Conservation (phyloP, 2,113 vertebrate genomes). For the Numenius arquata region DNA sequence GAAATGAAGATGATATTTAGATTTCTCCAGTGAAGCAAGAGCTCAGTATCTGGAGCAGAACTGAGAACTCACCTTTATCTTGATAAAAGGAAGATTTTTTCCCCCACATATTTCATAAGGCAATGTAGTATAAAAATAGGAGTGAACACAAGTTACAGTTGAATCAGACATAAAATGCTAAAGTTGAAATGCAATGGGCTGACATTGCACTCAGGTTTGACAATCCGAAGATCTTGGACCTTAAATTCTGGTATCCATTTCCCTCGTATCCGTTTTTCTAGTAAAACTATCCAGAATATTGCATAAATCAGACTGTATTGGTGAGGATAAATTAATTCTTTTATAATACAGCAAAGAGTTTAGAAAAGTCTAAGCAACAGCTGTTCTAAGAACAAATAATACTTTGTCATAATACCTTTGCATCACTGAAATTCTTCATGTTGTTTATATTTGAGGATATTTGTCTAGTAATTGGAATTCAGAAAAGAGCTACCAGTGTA, state of each 20-base stretch:
- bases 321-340: not conserved
- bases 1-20: not conserved
- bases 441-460: not conserved
- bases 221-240: not conserved
- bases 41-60: conserved; percentile 15
- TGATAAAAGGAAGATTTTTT: not conserved
- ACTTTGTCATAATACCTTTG: not conserved
- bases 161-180: not conserved
- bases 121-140: not conserved
- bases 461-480: not conserved
- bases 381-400: not conserved
- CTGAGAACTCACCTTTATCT: not conserved
- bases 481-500: not conserved
- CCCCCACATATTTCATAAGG: not conserved
- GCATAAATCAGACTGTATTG: not conserved
- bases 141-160: not conserved
- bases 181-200: not conserved
- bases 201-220: not conserved
- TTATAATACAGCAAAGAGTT: not conserved
- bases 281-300: not conserved
- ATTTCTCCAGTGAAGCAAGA: conserved; percentile 50
- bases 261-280: not conserved
- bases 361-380: not conserved
- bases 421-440: not conserved
- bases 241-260: not conserved